Evolutionary conservation across 2,888 invertebrate genomes (phyloP).

Genomic region (Microchrysa polita): DNA sequence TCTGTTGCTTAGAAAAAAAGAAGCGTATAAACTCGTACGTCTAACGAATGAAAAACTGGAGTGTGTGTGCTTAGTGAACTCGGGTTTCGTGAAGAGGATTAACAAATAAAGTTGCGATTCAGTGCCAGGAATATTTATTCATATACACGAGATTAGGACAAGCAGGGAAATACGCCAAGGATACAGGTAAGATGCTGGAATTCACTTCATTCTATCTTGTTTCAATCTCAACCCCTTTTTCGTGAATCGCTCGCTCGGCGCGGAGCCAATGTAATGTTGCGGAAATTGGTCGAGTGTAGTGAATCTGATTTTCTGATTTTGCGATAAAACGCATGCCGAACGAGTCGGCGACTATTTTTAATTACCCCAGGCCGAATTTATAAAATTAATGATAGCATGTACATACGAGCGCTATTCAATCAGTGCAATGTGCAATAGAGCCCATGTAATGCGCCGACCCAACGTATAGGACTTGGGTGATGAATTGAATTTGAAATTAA

Average conservation of each 20-base stretch:
- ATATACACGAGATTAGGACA: no score
- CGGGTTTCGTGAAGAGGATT: constrained; percentile 13
- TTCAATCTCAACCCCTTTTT: neutral
- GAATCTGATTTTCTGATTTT: constrained; percentile 1
- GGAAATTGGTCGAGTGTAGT: neutral
- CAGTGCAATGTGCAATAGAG: constrained; percentile 5
- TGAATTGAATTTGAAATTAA: constrained; percentile 24
- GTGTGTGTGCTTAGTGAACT: constrained; percentile 18
- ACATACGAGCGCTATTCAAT: neutral
- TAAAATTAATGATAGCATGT: constrained; percentile 25
- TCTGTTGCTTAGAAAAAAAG: neutral
- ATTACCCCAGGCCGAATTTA: constrained; percentile 28
- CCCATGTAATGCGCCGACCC: constrained; percentile 10
- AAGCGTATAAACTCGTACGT: no score
- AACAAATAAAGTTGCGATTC: neutral
- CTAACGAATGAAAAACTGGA: neutral
- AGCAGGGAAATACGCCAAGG: no score
- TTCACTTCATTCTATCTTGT: neutral
- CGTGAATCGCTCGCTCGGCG: neutral
- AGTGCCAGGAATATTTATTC: no score
- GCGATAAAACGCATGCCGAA: constrained; percentile 4
- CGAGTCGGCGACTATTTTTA: constrained; percentile 21
- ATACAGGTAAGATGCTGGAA: no score
- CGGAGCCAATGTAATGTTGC: neutral
- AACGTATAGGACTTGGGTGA: neutral